Conservation (phyloP, 1,140 invertebrate genomes). For the Protaetia brevitarsis region DNA sequence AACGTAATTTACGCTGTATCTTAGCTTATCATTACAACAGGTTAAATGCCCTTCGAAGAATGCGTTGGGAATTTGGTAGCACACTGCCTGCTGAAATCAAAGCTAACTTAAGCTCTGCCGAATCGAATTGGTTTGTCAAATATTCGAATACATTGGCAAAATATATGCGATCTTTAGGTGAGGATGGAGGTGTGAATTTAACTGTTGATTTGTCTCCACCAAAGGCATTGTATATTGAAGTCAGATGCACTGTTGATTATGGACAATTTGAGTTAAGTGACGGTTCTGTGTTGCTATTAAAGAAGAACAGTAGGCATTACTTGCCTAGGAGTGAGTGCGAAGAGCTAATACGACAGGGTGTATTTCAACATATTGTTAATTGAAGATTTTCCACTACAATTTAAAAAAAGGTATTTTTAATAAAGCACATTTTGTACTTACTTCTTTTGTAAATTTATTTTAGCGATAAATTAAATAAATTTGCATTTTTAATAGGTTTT, state of each 20-base stretch:
- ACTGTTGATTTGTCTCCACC: slow-evolving; percentile 87
- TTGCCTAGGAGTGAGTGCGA: slow-evolving; percentile 86
- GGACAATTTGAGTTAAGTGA: slow-evolving; percentile 92
- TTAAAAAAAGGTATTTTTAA: background rate
- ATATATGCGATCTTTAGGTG: slow-evolving; percentile 87
- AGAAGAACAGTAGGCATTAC: slow-evolving; percentile 91
- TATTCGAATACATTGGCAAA: slow-evolving; percentile 84
- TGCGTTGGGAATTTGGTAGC: slow-evolving; percentile 92
- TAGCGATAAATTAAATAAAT: too few relatives aligned
- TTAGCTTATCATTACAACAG: slow-evolving; percentile 86
- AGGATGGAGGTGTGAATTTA: slow-evolving; percentile 75
- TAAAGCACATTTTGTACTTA: too few relatives aligned
- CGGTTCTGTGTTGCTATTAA: slow-evolving; percentile 82
- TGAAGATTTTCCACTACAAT: background rate
- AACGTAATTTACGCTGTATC: slow-evolving; percentile 87
- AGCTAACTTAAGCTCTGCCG: slow-evolving; percentile 74
- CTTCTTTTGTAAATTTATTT: too few relatives aligned
- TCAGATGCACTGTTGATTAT: slow-evolving; percentile 84
- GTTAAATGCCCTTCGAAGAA: slow-evolving; percentile 71
- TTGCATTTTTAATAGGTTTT: too few relatives aligned
- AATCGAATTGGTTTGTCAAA: slow-evolving; percentile 82
- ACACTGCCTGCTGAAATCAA: slow-evolving; percentile 83
- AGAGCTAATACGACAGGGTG: slow-evolving; percentile 85
- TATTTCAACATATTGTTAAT: slow-evolving; percentile 73
- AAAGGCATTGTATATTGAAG: slow-evolving; percentile 89